Evolutionary conservation across 2,113 vertebrate species (phyloP).

Genomic region (Piaya cayana): DNA sequence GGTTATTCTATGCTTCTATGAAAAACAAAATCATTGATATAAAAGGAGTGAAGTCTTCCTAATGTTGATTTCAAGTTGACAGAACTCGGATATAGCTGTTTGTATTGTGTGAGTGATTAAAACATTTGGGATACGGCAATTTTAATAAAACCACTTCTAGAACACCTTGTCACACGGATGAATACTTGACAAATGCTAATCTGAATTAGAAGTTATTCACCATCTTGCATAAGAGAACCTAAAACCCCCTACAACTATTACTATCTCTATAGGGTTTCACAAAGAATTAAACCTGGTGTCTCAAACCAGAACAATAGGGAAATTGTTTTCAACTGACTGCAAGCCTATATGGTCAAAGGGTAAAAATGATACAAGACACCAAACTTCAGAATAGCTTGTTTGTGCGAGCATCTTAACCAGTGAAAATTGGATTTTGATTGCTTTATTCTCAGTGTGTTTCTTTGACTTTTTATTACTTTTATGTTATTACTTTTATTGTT

Average conservation of each 20-base stretch:
- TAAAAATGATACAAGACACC: not conserved
- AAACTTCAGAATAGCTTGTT: not conserved
- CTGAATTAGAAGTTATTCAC: not conserved
- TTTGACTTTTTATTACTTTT: not conserved
- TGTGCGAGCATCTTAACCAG: not conserved
- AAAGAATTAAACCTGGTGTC: not conserved
- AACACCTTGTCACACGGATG: not conserved
- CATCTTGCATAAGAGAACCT: not conserved
- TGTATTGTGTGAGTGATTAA: not conserved
- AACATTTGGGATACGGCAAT: not conserved
- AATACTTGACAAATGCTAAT: not conserved
- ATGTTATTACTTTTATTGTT: not conserved
- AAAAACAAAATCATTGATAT: not conserved
- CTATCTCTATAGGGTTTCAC: not conserved
- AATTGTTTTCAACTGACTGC: not conserved
- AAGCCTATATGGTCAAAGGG: not conserved
- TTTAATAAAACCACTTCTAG: not conserved
- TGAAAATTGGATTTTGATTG: not conserved
- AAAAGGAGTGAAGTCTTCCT: not conserved
- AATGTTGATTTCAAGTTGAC: not conserved
- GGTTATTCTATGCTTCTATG: too few species aligned
- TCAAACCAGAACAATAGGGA: too few species aligned
- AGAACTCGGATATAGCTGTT: not conserved
- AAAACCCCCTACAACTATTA: not conserved
- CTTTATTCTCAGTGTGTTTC: not conserved